These are phyloP conservation scores for Eospalax fontanierii DNA, from an alignment of 2,797 vertebrate genomes.

Conservation along the genomic window DNA sequence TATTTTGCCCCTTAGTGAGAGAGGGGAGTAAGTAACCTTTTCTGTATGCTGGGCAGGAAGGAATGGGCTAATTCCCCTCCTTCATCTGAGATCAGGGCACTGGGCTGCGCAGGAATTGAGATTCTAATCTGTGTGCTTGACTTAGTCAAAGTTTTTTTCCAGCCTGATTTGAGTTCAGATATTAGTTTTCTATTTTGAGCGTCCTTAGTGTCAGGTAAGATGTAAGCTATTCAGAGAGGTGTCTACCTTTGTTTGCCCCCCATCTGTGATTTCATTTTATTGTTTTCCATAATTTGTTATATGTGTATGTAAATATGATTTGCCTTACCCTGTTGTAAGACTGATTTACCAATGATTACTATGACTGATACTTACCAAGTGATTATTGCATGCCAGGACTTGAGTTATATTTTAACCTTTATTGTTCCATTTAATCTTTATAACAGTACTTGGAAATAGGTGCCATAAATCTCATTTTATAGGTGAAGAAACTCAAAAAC, in stretches of 20 bases:
- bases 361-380: constrained; percentile 46
- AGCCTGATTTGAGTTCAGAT: not conserved
- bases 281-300: constrained; percentile 32
- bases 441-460: constrained; percentile 47
- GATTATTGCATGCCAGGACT: constrained; percentile 40
- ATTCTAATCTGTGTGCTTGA: not conserved
- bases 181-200: constrained; percentile 25
- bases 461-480: constrained; percentile 55
- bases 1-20: not conserved
- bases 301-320: constrained; percentile 50
- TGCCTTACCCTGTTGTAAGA: constrained; percentile 1
- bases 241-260: not conserved
- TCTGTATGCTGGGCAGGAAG: not conserved
- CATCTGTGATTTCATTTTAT: constrained; percentile 39
- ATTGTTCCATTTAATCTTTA: constrained; percentile 49
- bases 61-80: not conserved
- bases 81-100: not conserved
- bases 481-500: constrained; percentile 70
- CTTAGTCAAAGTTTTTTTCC: not conserved
- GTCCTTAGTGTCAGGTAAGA: constrained; percentile 40
- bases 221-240: not conserved
- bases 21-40: not conserved
- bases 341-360: constrained; percentile 50
- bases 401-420: constrained; percentile 53
- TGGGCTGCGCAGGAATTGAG: not conserved